Evolutionary conservation across 2,797 vertebrate genomes (phyloP), one percentile per base, ranked within the genome.

Genomic region (Xiphophorus birchmanni): DNA sequence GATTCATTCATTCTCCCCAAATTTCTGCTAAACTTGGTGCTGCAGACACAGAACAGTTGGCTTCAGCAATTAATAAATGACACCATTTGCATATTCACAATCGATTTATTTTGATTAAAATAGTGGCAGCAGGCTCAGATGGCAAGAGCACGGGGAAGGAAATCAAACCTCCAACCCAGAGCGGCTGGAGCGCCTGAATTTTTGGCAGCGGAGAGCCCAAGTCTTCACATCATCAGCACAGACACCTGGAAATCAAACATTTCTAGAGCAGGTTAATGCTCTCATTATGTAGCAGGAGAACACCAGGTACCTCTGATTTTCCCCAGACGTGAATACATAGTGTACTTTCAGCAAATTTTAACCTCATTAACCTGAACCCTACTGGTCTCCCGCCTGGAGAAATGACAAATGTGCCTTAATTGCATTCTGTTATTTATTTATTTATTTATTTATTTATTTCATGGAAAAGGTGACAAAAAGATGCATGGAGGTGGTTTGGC

Each of bases 81-180:
- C 84, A 87, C 10, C 0, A 90, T 92, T 87, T 91, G 85, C 89
- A 90, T 91, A 85, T 90, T 89, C 76, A 81, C 83, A 85, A 90
- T 88, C 83, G 88, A 78, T 90, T 87, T 88, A 86, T 90, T 89
- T 86, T 90, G 87, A 90, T 88, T 90, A 87, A 87, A 90, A 88
- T 84, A 87, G 81, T 85, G 71, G 84, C 89, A 58, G 79, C 12
- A 17, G 40, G 78, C 67, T 63, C 42, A 48, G 75, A 71, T 37
- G 2, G 56, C 10, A 3, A 44, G 67, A 79, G 82, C 76, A 17
- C n/a, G 23, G 45, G 2, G 1, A 37, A 84, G 54, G 78, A 84
- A 83, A 78, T 32, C n/a, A 82, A 56, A 83, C 83, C 45, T 63
- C 84, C 79, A 32, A 13, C 81, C 73, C 40, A 8, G 73, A 82